Evolutionary conservation across 2,888 invertebrate species (phyloP).

Genomic region (Liopterus haemorrhoidalis): DNA sequence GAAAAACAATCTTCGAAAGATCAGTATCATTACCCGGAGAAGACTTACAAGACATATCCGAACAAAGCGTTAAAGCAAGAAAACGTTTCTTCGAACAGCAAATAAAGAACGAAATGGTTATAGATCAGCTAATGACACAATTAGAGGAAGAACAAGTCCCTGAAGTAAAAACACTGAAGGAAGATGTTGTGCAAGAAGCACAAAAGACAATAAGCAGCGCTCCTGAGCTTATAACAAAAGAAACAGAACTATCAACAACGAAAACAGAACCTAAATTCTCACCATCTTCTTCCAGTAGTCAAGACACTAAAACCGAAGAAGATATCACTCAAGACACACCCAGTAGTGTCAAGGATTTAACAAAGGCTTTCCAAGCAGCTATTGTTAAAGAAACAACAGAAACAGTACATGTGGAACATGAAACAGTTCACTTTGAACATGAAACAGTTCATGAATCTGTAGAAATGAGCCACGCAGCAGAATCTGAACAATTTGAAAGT

Average conservation of each 20-base stretch:
- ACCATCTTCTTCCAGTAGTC: constrained; percentile 20
- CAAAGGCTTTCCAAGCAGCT: constrained; percentile 16
- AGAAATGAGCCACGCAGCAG: too few species aligned
- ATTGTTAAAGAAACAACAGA: constrained; percentile 3
- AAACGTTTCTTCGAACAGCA: constrained; percentile 57
- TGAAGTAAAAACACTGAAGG: constrained; percentile 45
- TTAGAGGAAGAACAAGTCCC: constrained; percentile 48
- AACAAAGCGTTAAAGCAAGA: constrained; percentile 50
- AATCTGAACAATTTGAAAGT: too few species aligned
- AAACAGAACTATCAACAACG: constrained; percentile 29
- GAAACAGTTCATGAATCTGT: too few species aligned
- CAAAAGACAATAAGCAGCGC: constrained; percentile 34
- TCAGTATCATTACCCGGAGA: constrained; percentile 50
- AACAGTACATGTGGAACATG: neutral
- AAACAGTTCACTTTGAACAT: too few species aligned
- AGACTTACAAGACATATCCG: constrained; percentile 49
- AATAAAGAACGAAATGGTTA: constrained; percentile 55
- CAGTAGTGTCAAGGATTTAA: constrained; percentile 17
- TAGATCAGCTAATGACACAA: constrained; percentile 48
- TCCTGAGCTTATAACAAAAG: constrained; percentile 30
- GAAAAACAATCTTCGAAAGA: constrained; percentile 46
- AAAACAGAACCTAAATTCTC: constrained; percentile 29
- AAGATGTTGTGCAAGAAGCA: constrained; percentile 28
- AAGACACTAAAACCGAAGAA: constrained; percentile 21
- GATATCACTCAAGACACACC: constrained; percentile 22